These are phyloP conservation scores for Brachymystax lenok DNA, from an alignment of 2,797 vertebrate genomes.

Conservation along the genomic window DNA sequence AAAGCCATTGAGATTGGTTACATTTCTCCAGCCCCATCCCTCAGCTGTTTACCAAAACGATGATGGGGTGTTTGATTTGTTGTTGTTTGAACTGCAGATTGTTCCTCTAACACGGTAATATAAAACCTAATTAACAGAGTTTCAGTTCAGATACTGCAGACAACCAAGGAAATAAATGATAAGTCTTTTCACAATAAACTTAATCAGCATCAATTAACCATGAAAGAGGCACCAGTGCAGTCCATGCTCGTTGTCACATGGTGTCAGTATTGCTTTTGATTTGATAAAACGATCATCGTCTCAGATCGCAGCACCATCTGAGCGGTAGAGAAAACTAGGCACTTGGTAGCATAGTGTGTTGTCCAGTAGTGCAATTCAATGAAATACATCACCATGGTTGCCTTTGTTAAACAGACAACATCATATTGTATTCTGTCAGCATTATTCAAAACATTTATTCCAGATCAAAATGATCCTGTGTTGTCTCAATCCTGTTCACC, in stretches of 20 bases:
- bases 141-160: background rate
- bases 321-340: background rate
- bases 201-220: background rate
- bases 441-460: no score
- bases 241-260: conserved; percentile 38
- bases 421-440: no score
- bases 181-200: background rate
- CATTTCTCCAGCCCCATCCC: background rate
- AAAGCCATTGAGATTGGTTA: background rate
- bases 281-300: background rate
- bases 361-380: background rate
- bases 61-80: background rate
- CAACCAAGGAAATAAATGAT: background rate
- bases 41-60: background rate
- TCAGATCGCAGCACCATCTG: background rate
- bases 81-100: background rate
- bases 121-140: background rate
- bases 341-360: background rate
- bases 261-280: conserved; percentile 51
- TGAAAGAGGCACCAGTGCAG: background rate
- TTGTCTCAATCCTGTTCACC: no score
- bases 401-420: no score
- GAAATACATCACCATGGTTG: background rate
- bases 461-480: no score
- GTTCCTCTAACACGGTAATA: background rate